Conservation (phyloP, 2,113 vertebrate genomes). For the Syngnathus floridae region DNA sequence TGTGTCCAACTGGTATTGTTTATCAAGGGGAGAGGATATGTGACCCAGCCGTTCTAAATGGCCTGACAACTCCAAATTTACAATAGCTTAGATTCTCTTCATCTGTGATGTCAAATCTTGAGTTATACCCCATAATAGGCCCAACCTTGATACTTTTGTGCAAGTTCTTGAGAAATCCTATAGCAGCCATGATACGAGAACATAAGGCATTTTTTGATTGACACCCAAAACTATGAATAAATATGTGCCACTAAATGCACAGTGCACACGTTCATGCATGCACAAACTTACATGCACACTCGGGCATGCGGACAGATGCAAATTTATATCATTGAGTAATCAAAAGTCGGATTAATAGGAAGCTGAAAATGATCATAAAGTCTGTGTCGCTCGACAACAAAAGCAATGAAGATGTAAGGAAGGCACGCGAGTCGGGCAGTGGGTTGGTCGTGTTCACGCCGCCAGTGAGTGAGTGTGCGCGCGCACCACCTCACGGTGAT, state of each 20-base stretch:
- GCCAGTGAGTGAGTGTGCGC: slow-evolving; percentile 4
- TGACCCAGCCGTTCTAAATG: too few species aligned
- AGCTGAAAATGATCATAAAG: too few species aligned
- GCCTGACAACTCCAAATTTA: too few species aligned
- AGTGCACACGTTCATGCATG: not conserved
- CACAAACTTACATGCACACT: not conserved
- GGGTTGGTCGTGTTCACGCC: not conserved
- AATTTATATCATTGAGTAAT: too few species aligned
- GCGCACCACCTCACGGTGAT: slow-evolving; percentile 6
- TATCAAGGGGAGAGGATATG: too few species aligned
- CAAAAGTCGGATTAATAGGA: too few species aligned
- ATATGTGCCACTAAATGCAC: not conserved
- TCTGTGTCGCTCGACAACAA: too few species aligned
- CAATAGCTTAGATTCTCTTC: not conserved
- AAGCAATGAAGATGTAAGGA: not conserved
- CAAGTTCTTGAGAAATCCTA: too few species aligned
- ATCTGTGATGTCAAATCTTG: not conserved
- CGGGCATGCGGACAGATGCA: not conserved
- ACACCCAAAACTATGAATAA: not conserved
- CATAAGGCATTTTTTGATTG: not conserved
- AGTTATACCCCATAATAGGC: not conserved
- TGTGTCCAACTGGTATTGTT: too few species aligned
- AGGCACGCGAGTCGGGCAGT: not conserved
- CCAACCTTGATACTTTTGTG: not conserved
- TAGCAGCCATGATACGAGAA: not conserved